A percentile compares a stretch with the other conserved stretches of the same genome.
Evolutionary conservation across 1,140 invertebrate species (phyloP).

Genomic region (Wiebesia pumilae): DNA sequence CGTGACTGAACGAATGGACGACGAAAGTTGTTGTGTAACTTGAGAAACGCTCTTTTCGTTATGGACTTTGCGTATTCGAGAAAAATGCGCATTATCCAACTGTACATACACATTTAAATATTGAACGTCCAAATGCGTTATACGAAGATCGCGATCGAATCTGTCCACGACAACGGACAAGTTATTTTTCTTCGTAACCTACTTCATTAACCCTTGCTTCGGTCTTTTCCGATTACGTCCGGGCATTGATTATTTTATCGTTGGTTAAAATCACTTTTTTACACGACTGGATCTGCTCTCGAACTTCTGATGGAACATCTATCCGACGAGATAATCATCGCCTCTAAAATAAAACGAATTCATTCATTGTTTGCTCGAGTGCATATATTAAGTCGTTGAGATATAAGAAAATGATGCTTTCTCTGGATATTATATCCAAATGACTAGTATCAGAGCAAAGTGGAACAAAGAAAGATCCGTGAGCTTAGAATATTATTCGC

Average conservation of each 20-base stretch:
- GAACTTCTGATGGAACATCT: background rate
- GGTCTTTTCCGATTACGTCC: too few species aligned
- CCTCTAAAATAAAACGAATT: background rate
- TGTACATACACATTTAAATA: background rate
- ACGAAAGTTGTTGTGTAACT: background rate
- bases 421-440: background rate
- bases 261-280: too few species aligned
- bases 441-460: conserved; percentile 2
- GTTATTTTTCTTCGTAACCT: too few species aligned
- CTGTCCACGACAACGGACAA: too few species aligned
- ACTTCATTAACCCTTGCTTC: too few species aligned
- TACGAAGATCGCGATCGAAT: too few species aligned
- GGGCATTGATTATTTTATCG: too few species aligned
- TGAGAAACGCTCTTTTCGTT: background rate
- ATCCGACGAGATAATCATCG: background rate
- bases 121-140: too few species aligned
- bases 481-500: conserved; percentile 13
- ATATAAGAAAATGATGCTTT: background rate
- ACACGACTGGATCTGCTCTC: too few species aligned
- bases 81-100: background rate
- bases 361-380: background rate
- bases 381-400: background rate
- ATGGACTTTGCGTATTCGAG: background rate
- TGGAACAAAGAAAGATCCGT: background rate
- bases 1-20: background rate